A percentile compares a stretch with the other conserved stretches of the same genome.
These are phyloP conservation scores for Heliconius congener DNA, from an alignment of 1,140 invertebrate species.

Conservation along the genomic window DNA sequence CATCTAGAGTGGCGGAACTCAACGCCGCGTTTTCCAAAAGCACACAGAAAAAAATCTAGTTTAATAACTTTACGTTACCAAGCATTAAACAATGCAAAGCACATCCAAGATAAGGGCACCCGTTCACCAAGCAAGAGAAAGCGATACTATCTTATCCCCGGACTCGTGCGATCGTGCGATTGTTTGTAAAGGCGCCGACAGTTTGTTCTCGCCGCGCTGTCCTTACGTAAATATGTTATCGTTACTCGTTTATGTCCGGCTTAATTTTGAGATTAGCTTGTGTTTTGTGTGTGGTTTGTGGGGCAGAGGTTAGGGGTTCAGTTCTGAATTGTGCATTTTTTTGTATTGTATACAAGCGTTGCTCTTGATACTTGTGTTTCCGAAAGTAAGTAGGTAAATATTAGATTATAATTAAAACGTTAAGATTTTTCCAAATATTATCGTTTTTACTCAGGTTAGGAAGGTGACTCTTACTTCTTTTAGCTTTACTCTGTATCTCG, in stretches of 20 bases:
- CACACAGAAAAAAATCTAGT: neutral
- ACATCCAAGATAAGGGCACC: constrained; percentile 42
- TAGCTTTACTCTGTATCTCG: neutral
- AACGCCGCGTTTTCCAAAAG: neutral
- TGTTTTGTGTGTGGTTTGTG: neutral
- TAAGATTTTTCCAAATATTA: too few relatives aligned
- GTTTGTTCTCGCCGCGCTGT: constrained; percentile 45
- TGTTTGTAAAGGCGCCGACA: constrained; percentile 42
- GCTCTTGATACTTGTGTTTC: too few relatives aligned
- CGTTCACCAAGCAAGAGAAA: constrained; percentile 45
- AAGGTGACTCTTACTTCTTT: too few relatives aligned
- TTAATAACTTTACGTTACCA: neutral
- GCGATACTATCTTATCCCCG: constrained; percentile 45
- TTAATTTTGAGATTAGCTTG: constrained; percentile 10
- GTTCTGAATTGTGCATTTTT: neutral
- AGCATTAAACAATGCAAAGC: constrained; percentile 24
- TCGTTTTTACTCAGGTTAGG: too few relatives aligned
- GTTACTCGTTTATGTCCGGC: constrained; percentile 34
- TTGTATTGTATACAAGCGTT: neutral
- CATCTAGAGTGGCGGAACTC: neutral
- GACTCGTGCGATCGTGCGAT: constrained; percentile 45
- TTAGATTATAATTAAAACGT: too few relatives aligned
- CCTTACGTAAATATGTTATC: constrained; percentile 42
- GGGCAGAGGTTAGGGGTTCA: neutral
- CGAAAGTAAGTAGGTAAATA: too few relatives aligned